Base-by-base conservation (phyloP, 2,113 vertebrate species). In the Mixornis gularis region DNA sequence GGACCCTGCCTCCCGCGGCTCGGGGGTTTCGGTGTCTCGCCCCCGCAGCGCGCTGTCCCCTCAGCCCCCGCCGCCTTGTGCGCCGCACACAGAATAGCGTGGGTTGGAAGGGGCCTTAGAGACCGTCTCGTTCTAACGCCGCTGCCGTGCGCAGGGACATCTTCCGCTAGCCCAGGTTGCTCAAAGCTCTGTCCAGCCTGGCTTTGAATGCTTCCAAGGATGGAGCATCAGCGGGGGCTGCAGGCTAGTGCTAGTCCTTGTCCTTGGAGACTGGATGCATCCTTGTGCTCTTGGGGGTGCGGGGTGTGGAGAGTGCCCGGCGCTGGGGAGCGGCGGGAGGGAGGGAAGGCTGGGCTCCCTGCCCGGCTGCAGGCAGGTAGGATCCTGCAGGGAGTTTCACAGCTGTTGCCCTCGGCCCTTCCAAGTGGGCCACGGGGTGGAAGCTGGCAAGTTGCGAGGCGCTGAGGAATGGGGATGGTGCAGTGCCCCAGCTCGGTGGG, bases 161-260 rank as follows among this genome's bases (percentile, higher is more conserved):
- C 5, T 29, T 6, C 20, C 11, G 5, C 29, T 24, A 17, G 52
- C 53, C 32, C 17, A 1, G 13, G 16, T 2, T 46, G 38, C 46
- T 8, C n/a, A 7, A 3, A 66, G 24, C 40, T 11, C 17, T 0
- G 1, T 68, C 13, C 6, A 13, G 13, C 13, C 27, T 17, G 77
- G 60, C 60, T 52, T 17, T 38, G 24, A 17, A 4, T 3, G 1
- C 46, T 40, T 25, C n/a, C 6, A 34, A 53, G 29, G 53, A 15
- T 46, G n/a, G 60, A n/a, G 12, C 26, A 4, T 8, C 40, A 6
- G 2, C 6, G 2, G 32, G 59, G 17, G 19, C 66, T 46, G 49
- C 10, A 3, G 56, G 36, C 29, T 15, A 0, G 0, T 4, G n/a
- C 36, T 14, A 2, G 16, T 7, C 8, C 26, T 5, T 2, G 7